A percentile compares a stretch with the other conserved stretches of the same genome.
These are phyloP conservation scores for Brotula barbata DNA, from an alignment of 2,797 vertebrate species.

Conservation along the genomic window DNA sequence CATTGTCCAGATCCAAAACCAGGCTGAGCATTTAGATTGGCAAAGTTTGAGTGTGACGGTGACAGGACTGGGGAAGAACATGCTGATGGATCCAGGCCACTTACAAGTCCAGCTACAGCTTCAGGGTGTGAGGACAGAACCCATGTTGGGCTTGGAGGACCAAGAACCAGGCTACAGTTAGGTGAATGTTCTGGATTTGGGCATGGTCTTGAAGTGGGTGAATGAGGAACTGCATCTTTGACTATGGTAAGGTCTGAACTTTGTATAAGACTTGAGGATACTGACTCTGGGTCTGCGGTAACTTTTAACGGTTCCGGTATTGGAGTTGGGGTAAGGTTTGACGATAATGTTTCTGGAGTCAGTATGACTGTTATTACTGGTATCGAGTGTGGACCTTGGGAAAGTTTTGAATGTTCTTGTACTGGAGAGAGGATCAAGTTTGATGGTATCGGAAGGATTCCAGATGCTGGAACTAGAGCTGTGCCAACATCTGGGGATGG, in stretches of 20 bases:
- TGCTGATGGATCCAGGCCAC: slow-evolving; percentile 16
- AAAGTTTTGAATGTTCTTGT: slow-evolving; percentile 8
- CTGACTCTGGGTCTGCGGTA: neutral
- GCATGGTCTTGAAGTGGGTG: slow-evolving; percentile 1
- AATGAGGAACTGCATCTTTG: slow-evolving; percentile 5
- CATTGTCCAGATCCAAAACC: slow-evolving; percentile 8
- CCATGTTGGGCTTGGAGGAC: neutral
- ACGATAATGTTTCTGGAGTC: neutral
- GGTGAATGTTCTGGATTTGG: slow-evolving; percentile 33
- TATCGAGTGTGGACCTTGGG: slow-evolving; percentile 1
- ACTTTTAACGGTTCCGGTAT: neutral
- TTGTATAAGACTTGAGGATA: neutral
- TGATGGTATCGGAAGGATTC: neutral
- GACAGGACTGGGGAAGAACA: slow-evolving; percentile 13
- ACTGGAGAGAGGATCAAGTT: neutral
- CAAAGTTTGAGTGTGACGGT: slow-evolving; percentile 13
- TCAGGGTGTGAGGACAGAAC: neutral
- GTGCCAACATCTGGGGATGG: slow-evolving; percentile 39
- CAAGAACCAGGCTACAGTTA: slow-evolving; percentile 4
- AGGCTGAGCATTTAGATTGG: slow-evolving; percentile 15
- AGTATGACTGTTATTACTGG: slow-evolving; percentile 4
- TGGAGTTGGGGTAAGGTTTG: neutral
- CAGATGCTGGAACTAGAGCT: slow-evolving; percentile 28
- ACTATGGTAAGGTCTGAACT: neutral
- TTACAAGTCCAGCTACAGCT: slow-evolving; percentile 1